These are phyloP conservation scores for Suricata suricatta DNA, from an alignment of 2,113 vertebrate species.

Conservation along the genomic window DNA sequence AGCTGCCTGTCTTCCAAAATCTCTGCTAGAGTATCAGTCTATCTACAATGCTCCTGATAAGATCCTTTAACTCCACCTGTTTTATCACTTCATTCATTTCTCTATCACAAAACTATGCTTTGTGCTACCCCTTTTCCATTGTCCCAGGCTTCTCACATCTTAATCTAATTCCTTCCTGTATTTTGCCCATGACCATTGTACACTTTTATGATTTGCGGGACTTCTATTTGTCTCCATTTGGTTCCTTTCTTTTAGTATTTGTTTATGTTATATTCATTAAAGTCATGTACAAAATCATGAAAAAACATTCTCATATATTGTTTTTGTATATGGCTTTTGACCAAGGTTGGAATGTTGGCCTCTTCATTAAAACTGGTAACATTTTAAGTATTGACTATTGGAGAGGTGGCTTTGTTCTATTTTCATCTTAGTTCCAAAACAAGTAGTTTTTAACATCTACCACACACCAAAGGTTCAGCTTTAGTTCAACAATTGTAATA, in stretches of 20 bases:
- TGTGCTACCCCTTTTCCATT: background rate
- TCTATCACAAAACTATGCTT: background rate
- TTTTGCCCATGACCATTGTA: background rate
- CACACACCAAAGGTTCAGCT: background rate
- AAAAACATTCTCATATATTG: background rate
- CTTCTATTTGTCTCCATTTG: background rate
- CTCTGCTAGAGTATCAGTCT: background rate
- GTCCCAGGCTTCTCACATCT: background rate
- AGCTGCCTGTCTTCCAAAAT: constrained; percentile 17
- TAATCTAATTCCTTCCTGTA: constrained; percentile 36
- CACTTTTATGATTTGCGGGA: background rate
- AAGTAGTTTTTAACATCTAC: constrained; percentile 16
- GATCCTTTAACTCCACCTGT: background rate
- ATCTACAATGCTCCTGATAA: background rate
- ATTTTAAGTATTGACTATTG: background rate
- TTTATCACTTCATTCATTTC: background rate
- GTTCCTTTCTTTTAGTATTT: constrained; percentile 13
- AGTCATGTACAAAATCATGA: constrained; percentile 8
- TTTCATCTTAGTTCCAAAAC: constrained; percentile 46
- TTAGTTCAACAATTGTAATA: constrained; percentile 10
- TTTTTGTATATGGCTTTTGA: background rate
- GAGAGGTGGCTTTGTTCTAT: background rate
- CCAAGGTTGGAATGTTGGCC: background rate
- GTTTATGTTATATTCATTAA: constrained; percentile 28
- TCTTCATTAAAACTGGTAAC: background rate